Evolutionary conservation across 2,113 vertebrate genomes (phyloP).

Genomic region (Embiotoca jacksoni): DNA sequence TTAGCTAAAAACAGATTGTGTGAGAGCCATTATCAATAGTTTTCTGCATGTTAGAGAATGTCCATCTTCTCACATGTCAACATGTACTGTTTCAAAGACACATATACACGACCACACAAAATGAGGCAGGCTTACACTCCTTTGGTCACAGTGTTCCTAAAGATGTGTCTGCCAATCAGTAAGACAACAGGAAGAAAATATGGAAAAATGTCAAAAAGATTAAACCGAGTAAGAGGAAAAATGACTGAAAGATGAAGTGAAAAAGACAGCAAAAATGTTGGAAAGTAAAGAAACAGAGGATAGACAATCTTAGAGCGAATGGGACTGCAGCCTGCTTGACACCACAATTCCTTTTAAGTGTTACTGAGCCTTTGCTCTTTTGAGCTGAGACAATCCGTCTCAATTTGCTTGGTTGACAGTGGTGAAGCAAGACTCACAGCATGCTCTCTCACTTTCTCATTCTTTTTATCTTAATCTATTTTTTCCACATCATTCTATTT

Average conservation of each 20-base stretch:
- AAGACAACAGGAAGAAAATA: background rate
- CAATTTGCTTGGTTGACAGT: slow-evolving; percentile 51
- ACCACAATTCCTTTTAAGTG: slow-evolving; percentile 36
- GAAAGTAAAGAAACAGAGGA: background rate
- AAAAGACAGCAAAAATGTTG: slow-evolving; percentile 7
- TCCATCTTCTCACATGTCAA: background rate
- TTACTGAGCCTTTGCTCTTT: slow-evolving; percentile 43
- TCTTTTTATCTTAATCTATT: background rate
- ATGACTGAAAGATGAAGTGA: slow-evolving; percentile 3
- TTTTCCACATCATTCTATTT: background rate
- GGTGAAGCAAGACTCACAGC: background rate
- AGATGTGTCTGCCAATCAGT: slow-evolving; percentile 7
- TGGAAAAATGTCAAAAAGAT: background rate
- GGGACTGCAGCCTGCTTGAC: slow-evolving; percentile 20
- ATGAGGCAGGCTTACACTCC: background rate
- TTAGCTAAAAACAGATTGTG: background rate
- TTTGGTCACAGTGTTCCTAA: slow-evolving; percentile 15
- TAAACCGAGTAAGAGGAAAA: slow-evolving; percentile 8
- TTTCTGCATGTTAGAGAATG: background rate
- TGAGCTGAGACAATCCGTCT: slow-evolving; percentile 61
- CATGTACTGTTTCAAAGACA: background rate
- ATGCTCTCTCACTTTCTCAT: background rate
- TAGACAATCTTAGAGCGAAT: slow-evolving; percentile 19
- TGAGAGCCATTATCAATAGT: background rate
- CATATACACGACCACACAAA: background rate